Percentiles rank a stretch among this genome's conserved stretches.
These are phyloP conservation scores for Cosmorhoe ocellata DNA, from an alignment of 2,888 invertebrate genomes.

Conservation along the genomic window DNA sequence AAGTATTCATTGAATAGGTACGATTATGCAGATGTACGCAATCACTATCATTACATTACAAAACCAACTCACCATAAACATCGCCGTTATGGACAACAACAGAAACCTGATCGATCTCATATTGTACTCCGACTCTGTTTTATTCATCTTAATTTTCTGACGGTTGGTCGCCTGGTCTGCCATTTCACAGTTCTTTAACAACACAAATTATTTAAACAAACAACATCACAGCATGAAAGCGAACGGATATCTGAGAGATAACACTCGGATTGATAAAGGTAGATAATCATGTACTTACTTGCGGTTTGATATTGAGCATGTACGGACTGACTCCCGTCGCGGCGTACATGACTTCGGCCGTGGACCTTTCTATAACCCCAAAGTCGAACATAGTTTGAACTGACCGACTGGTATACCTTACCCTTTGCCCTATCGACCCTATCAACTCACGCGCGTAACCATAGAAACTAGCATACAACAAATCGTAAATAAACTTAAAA, in stretches of 20 bases:
- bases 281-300: conserved; percentile 19
- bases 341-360: conserved; percentile 3
- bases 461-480: conserved; percentile 22
- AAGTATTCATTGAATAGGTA: no score
- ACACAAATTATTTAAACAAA: conserved; percentile 16
- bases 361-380: neutral
- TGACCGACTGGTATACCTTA: neutral
- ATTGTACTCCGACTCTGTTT: conserved; percentile 70
- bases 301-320: conserved; percentile 12
- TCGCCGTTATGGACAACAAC: conserved; percentile 68
- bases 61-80: conserved; percentile 69
- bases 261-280: conserved; percentile 42
- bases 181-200: conserved; percentile 15
- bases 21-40: no score
- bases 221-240: conserved; percentile 28
- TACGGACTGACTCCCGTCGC: conserved; percentile 3
- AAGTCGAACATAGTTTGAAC: neutral
- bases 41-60: neutral
- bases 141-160: conserved; percentile 60
- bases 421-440: conserved; percentile 15
- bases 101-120: conserved; percentile 76
- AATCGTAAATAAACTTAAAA: conserved; percentile 4
- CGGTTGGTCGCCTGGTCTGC: conserved; percentile 32
- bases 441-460: conserved; percentile 4
- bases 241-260: conserved; percentile 42